phyloP scores from a whole-genome alignment of 2,113 vertebrate species.

The Loxodonta africana region DNA sequence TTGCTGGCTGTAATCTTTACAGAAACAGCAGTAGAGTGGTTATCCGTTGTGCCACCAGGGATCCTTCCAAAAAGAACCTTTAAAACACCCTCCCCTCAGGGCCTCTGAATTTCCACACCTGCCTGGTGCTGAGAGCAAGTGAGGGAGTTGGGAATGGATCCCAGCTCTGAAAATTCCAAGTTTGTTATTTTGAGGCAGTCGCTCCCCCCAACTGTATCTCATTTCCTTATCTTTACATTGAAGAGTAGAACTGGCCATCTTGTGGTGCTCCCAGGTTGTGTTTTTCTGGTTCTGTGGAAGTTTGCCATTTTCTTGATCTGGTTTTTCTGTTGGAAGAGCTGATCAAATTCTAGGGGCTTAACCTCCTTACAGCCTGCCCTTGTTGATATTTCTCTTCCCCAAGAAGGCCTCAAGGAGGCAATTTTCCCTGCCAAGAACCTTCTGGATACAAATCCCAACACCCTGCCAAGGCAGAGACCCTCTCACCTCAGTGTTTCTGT shows the following conservation, averaged over 20 bases:
- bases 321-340: not conserved
- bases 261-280: not conserved
- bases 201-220: not conserved
- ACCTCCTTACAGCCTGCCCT: not conserved
- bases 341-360: not conserved
- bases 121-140: not conserved
- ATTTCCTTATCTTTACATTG: slow-evolving; percentile 44
- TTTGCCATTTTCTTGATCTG: not conserved
- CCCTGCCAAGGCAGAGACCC: not conserved
- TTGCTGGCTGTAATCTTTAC: not conserved
- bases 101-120: not conserved
- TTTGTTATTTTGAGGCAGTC: not conserved
- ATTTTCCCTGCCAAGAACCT: not conserved
- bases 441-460: not conserved
- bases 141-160: not conserved
- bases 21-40: not conserved
- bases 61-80: not conserved
- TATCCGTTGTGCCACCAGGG: too few species aligned
- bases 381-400: not conserved
- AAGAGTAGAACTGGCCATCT: not conserved
- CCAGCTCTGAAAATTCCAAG: not conserved
- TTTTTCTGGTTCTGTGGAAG: not conserved
- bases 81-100: not conserved
- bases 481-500: not conserved
- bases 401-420: not conserved